Base-by-base conservation (phyloP, 2,113 vertebrate species). In the Erpornis zantholeuca region DNA sequence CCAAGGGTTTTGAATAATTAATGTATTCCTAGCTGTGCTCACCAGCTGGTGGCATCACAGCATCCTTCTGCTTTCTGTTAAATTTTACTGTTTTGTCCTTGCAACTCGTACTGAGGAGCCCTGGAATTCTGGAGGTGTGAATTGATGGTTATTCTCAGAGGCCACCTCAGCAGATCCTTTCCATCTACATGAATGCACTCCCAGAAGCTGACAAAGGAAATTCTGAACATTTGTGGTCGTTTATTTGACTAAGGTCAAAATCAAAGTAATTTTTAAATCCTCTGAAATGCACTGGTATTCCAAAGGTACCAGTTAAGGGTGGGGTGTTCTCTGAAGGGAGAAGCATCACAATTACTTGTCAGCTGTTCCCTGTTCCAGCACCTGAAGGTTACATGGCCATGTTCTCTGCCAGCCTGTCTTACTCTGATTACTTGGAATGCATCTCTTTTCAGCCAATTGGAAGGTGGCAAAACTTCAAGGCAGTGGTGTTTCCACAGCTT, bases 341-440 rank as follows among this genome's bases (percentile, higher is more conserved):
- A 82, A 80, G n/a, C n/a, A 64, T 59, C 71, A 50, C 25, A 40
- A 4, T 53, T 66, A 6, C 33, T 86, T 76, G 49, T 22, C 38
- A 36, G 29, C 42, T 50, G 17, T 59, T 82, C 23, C 29, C 33
- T 5, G 1, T 68, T 79, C 16, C 56, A 47, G 1, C 64, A 35
- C 15, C 36, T 54, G 14, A 76, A 71, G 21, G 23, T 6, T 53
- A 19, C 8, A 4, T 25, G 40, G 36, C 16, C 1, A 0, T 35
- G 4, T 42, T 84, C 29, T 81, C 60, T 83, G 44, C 50, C 3
- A 6, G 4, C 27, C 29, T 66, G 14, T 42, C 24, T 50, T 57
- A 28, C 17, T 20, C 22, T 40, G 17, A n/a, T 56, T 68, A 10
- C 10, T 79, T 12, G 3, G 11, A 72, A 33, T 21, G 11, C 79